Percentiles rank a stretch among this genome's conserved stretches.
Evolutionary conservation across 2,888 invertebrate genomes (phyloP).

Genomic region (Platerodrilus igneus): DNA sequence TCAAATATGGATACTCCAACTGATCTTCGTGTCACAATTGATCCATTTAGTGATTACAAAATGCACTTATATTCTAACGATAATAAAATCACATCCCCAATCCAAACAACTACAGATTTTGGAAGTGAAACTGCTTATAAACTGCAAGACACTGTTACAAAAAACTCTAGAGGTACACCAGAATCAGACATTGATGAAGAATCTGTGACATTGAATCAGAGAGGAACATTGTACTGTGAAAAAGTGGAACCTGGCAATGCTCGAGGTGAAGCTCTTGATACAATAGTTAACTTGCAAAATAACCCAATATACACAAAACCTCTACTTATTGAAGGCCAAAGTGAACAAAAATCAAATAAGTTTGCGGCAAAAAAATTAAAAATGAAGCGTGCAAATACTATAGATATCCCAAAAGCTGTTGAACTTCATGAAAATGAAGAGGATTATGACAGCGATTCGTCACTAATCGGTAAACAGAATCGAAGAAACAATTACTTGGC

Average conservation of each 20-base stretch:
- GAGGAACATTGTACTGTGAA: too few species aligned
- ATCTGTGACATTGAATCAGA: slow-evolving; percentile 34
- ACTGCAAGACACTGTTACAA: slow-evolving; percentile 1
- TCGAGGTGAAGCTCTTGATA: too few species aligned
- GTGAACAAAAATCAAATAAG: slow-evolving; percentile 40
- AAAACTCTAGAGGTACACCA: slow-evolving; percentile 18
- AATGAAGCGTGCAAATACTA: slow-evolving; percentile 85
- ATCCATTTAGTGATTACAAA: too few species aligned
- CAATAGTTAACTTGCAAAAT: slow-evolving; percentile 31
- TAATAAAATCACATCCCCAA: not conserved
- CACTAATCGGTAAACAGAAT: slow-evolving; percentile 40
- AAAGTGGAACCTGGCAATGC: too few species aligned
- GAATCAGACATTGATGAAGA: slow-evolving; percentile 38
- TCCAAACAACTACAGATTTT: not conserved
- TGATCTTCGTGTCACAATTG: too few species aligned
- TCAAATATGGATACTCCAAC: slow-evolving; percentile 44
- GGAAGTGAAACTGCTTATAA: slow-evolving; percentile 1
- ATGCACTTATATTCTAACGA: too few species aligned
- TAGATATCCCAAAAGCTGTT: slow-evolving; percentile 75
- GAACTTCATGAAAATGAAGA: slow-evolving; percentile 49
- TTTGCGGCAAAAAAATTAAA: slow-evolving; percentile 65
- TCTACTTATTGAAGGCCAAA: slow-evolving; percentile 10
- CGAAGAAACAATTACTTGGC: slow-evolving; percentile 47
- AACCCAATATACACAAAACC: slow-evolving; percentile 40
- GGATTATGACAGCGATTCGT: slow-evolving; percentile 47